phyloP scores from a whole-genome alignment of 2,888 invertebrate species.

The Dioctria rufipes region DNA sequence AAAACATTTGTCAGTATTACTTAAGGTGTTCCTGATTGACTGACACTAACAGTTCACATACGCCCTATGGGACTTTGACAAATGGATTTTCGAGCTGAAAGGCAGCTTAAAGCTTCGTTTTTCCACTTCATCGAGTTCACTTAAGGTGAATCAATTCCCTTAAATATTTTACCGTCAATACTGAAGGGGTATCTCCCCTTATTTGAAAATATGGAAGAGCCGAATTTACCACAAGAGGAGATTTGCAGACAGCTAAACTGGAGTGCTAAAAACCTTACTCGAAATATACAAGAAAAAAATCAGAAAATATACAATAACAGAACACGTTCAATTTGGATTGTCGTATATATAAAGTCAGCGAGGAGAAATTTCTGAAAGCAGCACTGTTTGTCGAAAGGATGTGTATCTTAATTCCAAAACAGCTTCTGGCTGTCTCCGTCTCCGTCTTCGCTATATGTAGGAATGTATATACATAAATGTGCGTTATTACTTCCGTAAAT shows the following conservation, averaged over 20 bases:
- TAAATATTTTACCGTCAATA: conserved; percentile 43
- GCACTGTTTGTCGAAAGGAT: conserved; percentile 41
- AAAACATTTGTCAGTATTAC: conserved; percentile 58
- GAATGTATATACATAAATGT: conserved; percentile 25
- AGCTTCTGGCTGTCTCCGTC: conserved; percentile 28
- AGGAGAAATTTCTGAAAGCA: conserved; percentile 31
- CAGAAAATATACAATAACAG: too few species aligned
- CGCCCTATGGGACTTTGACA: conserved; percentile 53
- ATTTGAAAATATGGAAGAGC: conserved; percentile 7
- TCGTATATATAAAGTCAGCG: neutral
- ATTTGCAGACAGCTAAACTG: neutral
- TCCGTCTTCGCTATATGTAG: conserved; percentile 5
- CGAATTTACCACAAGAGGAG: neutral
- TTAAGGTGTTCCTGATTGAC: conserved; percentile 58
- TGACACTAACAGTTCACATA: conserved; percentile 55
- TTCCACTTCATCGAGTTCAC: conserved; percentile 49
- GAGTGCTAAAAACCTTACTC: neutral
- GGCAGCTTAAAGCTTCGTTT: conserved; percentile 52
- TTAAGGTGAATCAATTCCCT: conserved; percentile 49
- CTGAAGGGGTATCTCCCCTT: neutral
- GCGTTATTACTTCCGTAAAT: conserved; percentile 45
- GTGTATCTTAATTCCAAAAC: conserved; percentile 43
- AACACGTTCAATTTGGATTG: conserved; percentile 18
- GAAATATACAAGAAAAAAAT: neutral
- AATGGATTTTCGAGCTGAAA: conserved; percentile 55